Evolutionary conservation across 2,888 invertebrate genomes (phyloP), one percentile per base, ranked within the genome.

Genomic region (Cataglyphis albicans): DNA sequence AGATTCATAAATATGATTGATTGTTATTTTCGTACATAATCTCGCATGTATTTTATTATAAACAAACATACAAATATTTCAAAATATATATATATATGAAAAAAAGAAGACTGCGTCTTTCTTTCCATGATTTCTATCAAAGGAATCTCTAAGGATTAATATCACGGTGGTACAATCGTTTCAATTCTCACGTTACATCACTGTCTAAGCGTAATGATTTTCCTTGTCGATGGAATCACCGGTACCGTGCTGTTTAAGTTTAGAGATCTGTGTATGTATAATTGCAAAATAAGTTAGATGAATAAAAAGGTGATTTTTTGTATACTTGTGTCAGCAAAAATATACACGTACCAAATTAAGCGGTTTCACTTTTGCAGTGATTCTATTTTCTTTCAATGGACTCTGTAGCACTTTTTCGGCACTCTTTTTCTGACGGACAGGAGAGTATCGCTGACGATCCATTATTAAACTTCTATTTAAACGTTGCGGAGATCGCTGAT

Each of bases 321-420:
- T 41, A 41, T 41, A 41, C 29, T 35, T 9, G 7, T 29, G 1
- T n/a, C n/a, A 52, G 2, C n/a, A 25, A 61, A 48, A 15, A 38
- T 9, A 15, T 35, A 21, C 57, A 88, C 90, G 15, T 90, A 93
- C 93, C 90, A 93, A 82, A 85, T 91, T 91, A 9, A 89, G 68
- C 6, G 91, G 90, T 80, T 92, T 92, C 12, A 86, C 87, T 86
- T 91, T 92, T 3, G 87, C 55, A 29, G 64, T 80, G 18, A 89
- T 76, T 85, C 89, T 91, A 82, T 93, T 90, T 10, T 90, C 91
- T 70, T 90, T 92, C 4, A 94, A 86, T 29, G 93, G 94, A 87
- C 92, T 94, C 52, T 85, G 81, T 61, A 70, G 76, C 6, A 38
- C 41, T 52, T 80, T 82, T 35, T 61, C 52, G 25, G 12, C 59